A percentile compares a stretch with the other conserved stretches of the same genome.
Evolutionary conservation across 1,140 invertebrate genomes (phyloP).

Genomic region (Panagrolaimus sp.): DNA sequence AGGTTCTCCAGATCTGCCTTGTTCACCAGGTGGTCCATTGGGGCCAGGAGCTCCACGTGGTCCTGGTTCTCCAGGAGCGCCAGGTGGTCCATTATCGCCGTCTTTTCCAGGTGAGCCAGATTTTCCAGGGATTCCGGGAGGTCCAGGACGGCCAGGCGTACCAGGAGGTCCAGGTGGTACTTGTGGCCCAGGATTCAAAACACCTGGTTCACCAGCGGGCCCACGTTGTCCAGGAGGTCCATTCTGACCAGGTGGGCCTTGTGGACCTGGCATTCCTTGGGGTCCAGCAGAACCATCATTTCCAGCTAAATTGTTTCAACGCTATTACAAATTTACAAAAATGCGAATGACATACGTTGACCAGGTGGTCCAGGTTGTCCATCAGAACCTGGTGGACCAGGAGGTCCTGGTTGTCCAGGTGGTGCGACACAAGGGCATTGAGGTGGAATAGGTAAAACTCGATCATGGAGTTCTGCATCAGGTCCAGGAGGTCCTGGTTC

Average conservation of each 20-base stretch:
- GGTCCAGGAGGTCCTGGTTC: constrained; percentile 55
- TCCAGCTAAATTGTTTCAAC: no score
- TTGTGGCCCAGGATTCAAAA: constrained; percentile 27
- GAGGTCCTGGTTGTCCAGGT: constrained; percentile 46
- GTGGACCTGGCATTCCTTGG: constrained; percentile 54
- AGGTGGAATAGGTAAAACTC: no score
- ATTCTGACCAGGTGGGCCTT: constrained; percentile 51
- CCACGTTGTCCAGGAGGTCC: constrained; percentile 52
- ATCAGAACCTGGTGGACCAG: constrained; percentile 48
- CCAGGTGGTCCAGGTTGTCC: constrained; percentile 56
- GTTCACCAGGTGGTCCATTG: constrained; percentile 14
- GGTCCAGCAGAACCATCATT: constrained; percentile 51
- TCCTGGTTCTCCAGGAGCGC: constrained; percentile 37
- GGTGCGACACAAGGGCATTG: constrained; percentile 39
- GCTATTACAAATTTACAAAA: no score
- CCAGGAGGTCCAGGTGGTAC: constrained; percentile 50
- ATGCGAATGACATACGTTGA: no score
- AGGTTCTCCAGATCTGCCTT: constrained; percentile 47
- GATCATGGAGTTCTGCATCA: no score
- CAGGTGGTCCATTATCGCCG: constrained; percentile 45
- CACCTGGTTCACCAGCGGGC: no score
- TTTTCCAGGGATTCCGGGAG: background rate
- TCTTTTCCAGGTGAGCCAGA: no score
- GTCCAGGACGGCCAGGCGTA: constrained; percentile 12
- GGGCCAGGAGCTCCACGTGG: background rate